Conservation (phyloP, 2,113 vertebrate genomes). For the Pseudopipra pipra region DNA sequence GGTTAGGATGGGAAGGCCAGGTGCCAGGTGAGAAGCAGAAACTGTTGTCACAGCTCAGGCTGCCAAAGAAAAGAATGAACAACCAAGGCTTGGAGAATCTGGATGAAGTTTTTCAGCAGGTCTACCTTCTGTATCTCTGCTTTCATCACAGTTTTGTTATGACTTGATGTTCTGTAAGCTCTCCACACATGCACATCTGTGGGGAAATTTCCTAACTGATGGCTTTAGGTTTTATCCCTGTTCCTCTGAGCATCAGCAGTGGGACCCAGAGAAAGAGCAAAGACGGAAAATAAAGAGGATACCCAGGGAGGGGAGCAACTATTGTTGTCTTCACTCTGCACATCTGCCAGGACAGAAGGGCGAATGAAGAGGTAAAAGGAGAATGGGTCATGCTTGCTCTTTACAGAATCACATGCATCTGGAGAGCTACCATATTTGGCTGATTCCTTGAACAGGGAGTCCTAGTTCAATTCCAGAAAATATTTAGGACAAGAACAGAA, state of each 20-base stretch:
- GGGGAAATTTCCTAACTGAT: neutral
- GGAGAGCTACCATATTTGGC: neutral
- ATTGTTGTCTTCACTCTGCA: neutral
- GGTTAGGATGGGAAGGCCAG: neutral
- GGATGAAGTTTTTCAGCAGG: neutral
- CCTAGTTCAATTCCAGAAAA: neutral
- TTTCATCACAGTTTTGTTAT: neutral
- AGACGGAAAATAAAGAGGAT: neutral
- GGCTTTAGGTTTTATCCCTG: neutral
- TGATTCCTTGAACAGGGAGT: neutral
- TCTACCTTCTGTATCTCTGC: neutral
- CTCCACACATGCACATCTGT: accelerated
- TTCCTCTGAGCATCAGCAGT: neutral
- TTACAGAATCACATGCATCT: neutral
- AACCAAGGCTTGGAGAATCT: neutral
- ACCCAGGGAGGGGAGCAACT: neutral
- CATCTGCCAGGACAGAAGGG: neutral
- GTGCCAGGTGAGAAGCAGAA: neutral
- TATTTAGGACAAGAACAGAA: neutral
- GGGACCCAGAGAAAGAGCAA: neutral
- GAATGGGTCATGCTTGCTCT: neutral
- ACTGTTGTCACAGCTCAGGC: neutral
- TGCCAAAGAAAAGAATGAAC: neutral
- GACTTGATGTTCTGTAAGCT: neutral
- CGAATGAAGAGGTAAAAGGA: neutral